Conservation (phyloP, 2,888 invertebrate genomes). For the Drosophila neonasuta region DNA sequence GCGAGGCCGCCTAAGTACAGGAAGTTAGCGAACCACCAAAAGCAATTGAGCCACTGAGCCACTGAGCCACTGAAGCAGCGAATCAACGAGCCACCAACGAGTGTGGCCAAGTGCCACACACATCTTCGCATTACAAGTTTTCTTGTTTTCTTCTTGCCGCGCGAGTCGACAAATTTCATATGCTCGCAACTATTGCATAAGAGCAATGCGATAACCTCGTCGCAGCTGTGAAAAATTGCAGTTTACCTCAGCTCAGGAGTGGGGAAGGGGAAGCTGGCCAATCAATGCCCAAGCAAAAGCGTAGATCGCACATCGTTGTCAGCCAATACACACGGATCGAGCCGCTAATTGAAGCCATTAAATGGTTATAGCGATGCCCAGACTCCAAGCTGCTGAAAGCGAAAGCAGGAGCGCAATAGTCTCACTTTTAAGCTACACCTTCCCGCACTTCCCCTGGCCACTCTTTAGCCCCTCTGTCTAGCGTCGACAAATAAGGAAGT, state of each 20-base stretch:
- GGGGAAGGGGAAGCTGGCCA: constrained; percentile 23
- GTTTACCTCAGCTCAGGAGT: neutral
- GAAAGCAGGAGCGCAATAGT: constrained; percentile 58
- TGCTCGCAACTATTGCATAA: constrained; percentile 62
- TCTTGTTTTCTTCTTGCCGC: constrained; percentile 18
- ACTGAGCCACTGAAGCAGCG: constrained; percentile 9
- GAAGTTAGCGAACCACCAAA: constrained; percentile 38
- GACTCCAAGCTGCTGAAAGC: constrained; percentile 49
- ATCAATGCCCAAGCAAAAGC: constrained; percentile 57
- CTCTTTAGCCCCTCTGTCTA: neutral
- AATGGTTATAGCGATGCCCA: constrained; percentile 52
- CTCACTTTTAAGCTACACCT: constrained; percentile 34
- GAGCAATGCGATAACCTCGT: constrained; percentile 64
- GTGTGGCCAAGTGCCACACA: constrained; percentile 47
- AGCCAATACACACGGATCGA: constrained; percentile 61
- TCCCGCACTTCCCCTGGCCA: neutral
- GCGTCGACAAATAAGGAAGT: constrained; percentile 69
- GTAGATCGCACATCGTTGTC: constrained; percentile 72
- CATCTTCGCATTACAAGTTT: constrained; percentile 55
- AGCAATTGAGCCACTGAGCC: constrained; percentile 15
- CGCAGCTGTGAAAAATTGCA: constrained; percentile 66
- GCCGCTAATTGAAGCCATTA: constrained; percentile 74
- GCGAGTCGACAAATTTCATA: constrained; percentile 59
- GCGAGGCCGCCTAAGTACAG: constrained; percentile 29
- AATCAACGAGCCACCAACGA: constrained; percentile 10